Evolutionary conservation across 2,113 vertebrate species (phyloP).

Genomic region (Fulica atra): DNA sequence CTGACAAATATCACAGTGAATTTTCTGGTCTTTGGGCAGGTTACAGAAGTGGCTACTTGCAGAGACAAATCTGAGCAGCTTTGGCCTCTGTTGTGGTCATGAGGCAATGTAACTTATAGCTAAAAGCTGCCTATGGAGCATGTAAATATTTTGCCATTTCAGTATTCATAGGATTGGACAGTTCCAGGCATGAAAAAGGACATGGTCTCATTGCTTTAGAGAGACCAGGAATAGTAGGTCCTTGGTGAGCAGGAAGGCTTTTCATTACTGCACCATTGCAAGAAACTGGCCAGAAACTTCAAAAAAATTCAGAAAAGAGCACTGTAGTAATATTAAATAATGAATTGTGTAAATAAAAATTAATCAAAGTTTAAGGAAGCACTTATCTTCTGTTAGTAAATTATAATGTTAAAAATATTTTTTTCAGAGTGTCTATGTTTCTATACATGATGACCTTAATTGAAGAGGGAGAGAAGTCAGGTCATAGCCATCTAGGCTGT

Average conservation of each 20-base stretch:
- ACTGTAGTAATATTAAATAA: not conserved
- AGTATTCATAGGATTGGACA: not conserved
- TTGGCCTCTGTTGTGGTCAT: not conserved
- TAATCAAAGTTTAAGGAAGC: not conserved
- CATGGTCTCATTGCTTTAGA: accelerated
- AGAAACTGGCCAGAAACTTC: not conserved
- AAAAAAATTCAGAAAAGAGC: not conserved
- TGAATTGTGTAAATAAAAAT: not conserved
- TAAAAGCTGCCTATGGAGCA: not conserved
- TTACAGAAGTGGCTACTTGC: not conserved
- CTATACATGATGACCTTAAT: not conserved
- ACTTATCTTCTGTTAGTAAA: not conserved
- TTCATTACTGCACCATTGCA: not conserved
- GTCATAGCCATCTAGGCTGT: not conserved
- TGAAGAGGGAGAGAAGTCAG: not conserved
- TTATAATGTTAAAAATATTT: not conserved
- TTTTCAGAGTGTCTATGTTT: not conserved
- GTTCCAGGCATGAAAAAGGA: not conserved
- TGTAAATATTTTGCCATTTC: not conserved
- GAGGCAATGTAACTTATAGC: not conserved
- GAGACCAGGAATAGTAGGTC: not conserved
- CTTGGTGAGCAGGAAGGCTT: not conserved
- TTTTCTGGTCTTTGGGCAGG: not conserved
- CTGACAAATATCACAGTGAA: not conserved
- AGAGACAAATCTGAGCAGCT: not conserved